These are phyloP conservation scores for Hydriomena furcata DNA, from an alignment of 2,888 invertebrate genomes.

Conservation along the genomic window DNA sequence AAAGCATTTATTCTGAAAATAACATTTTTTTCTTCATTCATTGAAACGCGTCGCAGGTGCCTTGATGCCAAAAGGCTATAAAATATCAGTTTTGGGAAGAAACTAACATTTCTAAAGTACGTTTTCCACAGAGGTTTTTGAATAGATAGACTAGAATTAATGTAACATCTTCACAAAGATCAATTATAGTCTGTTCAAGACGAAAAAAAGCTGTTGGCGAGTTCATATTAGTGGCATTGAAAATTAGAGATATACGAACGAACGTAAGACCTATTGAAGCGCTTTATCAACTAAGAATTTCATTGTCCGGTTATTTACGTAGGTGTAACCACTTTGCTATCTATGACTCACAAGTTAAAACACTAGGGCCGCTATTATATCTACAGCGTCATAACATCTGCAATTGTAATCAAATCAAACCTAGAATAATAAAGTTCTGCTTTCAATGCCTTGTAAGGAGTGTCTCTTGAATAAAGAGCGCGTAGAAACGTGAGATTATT, in stretches of 20 bases:
- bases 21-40: no score
- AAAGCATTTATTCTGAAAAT: no score
- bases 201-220: not conserved
- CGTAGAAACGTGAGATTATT: slow-evolving; percentile 17
- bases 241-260: not conserved
- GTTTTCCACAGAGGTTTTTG: no score
- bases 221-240: not conserved
- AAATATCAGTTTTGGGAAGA: not conserved
- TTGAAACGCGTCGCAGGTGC: no score
- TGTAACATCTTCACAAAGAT: no score
- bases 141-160: no score
- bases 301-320: slow-evolving; percentile 23
- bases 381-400: slow-evolving; percentile 14
- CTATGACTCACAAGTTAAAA: slow-evolving; percentile 26
- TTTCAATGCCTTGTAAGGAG: slow-evolving; percentile 9
- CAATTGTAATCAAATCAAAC: slow-evolving; percentile 15
- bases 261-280: not conserved
- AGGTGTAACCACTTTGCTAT: slow-evolving; percentile 24
- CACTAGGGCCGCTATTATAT: slow-evolving; percentile 13
- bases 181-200: no score
- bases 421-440: slow-evolving; percentile 3
- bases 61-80: not conserved
- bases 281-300: slow-evolving; percentile 5
- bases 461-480: slow-evolving; percentile 12
- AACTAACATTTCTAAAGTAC: no score